Evolutionary conservation across 2,888 invertebrate genomes (phyloP).

Genomic region (Resseliella maxima): DNA sequence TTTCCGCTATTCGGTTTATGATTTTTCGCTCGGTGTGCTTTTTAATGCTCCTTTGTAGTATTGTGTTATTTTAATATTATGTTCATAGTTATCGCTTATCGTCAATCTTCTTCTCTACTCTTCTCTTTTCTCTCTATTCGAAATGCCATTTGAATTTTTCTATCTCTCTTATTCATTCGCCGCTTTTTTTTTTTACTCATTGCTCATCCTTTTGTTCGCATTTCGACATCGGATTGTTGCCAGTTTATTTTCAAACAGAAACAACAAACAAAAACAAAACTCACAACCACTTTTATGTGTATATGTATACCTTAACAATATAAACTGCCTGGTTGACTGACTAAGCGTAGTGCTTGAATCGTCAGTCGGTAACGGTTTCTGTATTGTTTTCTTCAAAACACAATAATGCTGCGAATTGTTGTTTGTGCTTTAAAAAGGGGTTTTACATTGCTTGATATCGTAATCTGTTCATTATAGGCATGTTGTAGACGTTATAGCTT

Average conservation of each 20-base stretch:
- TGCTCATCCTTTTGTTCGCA: slow-evolving; percentile 26
- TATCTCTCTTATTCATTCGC: background rate
- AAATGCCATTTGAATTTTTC: no score
- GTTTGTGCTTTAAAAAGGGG: background rate
- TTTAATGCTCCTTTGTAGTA: slow-evolving; percentile 37
- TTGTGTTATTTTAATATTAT: slow-evolving; percentile 52
- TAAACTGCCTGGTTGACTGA: slow-evolving; percentile 47
- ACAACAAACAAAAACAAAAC: slow-evolving; percentile 12
- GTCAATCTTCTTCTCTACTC: slow-evolving; percentile 3
- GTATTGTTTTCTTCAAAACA: background rate
- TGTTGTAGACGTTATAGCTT: background rate
- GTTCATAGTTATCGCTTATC: slow-evolving; percentile 50
- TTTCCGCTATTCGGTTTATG: slow-evolving; percentile 51
- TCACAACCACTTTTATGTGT: slow-evolving; percentile 41
- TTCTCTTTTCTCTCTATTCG: background rate
- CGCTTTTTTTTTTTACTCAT: background rate
- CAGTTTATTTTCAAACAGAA: slow-evolving; percentile 35
- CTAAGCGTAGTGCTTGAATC: background rate
- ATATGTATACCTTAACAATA: slow-evolving; percentile 18
- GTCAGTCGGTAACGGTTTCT: background rate
- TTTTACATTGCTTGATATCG: slow-evolving; percentile 42
- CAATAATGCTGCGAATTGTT: background rate
- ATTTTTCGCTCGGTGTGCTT: slow-evolving; percentile 20
- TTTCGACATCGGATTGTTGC: background rate
- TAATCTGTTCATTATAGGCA: slow-evolving; percentile 47